A percentile compares a stretch with the other conserved stretches of the same genome.
Conservation (phyloP, 2,113 vertebrate genomes). For the Gallinago media region DNA sequence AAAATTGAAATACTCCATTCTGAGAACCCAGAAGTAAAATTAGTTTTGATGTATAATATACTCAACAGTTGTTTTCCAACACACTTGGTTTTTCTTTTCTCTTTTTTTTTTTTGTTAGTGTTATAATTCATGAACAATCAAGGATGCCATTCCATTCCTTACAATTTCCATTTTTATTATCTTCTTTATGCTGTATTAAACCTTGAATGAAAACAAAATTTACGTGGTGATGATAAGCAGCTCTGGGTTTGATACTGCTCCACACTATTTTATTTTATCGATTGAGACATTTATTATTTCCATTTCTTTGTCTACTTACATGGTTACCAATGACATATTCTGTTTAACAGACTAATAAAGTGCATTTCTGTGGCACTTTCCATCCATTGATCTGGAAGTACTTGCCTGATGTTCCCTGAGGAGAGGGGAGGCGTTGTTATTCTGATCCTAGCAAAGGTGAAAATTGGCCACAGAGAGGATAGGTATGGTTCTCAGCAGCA, state of each 20-base stretch:
- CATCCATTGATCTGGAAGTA: background rate
- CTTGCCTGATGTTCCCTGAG: background rate
- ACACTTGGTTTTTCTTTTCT: background rate
- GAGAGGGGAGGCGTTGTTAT: background rate
- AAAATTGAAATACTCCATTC: constrained; percentile 37
- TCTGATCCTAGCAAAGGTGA: background rate
- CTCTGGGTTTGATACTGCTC: background rate
- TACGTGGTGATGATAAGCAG: background rate
- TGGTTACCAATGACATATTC: background rate
- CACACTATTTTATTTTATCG: background rate
- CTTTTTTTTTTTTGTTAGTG: background rate
- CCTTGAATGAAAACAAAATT: background rate
- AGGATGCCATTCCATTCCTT: background rate
- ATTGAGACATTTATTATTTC: constrained; percentile 5
- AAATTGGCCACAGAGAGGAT: background rate
- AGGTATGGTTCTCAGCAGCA: background rate
- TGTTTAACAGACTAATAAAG: background rate
- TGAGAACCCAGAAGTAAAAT: constrained; percentile 36
- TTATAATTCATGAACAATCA: background rate
- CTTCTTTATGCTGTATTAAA: background rate
- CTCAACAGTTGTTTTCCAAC: constrained; percentile 34
- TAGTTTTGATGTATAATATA: background rate
- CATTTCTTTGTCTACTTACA: background rate
- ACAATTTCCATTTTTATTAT: background rate
- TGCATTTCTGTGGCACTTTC: background rate